Base-by-base conservation (phyloP, 2,888 invertebrate genomes). In the Sceliomorpha sp. region DNA sequence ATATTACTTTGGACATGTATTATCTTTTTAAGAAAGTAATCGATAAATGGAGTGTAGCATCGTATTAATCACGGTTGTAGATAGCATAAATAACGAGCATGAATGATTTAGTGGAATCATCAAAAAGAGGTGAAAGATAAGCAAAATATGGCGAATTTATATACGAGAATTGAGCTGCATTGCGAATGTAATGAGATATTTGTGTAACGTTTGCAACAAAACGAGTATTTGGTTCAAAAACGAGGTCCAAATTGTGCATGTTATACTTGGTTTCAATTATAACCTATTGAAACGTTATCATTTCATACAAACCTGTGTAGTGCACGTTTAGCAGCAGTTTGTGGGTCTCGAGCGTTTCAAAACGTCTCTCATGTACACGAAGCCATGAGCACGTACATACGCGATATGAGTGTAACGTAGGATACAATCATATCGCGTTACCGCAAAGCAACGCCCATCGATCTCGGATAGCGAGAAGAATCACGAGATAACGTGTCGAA, bases 361-460 rank as follows among this genome's bases (percentile, higher is more conserved):
- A 69, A 58, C 53, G 51, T 56, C 29, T 69, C 51, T 32, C 56
- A 58, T 56, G 32, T 47, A 55, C 37, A 39, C 37, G 53, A 29
- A 40, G 26, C 29, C 13, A 29, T 45, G 56, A 45, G 15, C 39
- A 40, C 17, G 29, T 62, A 53, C 59, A 45, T 53, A 10, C 2
- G n/a, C n/a, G 63, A 58, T 63, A 63, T 37, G 50, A 69, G 63
- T 69, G 60, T 45, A 59, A 37, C 48, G 59, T 50, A 37, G 48
- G 53, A 59, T 66, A 80, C 79, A 84, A 79, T 79, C 79, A 79
- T 84, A 84, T 84, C 82, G 71, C 72, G 63, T 84, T 83, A 81
- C 83, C 67, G 56, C 74, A 76, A 80, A 80, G 79, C 79, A 73
- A 75, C 76, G 82, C 82, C 83, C 82, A 82, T 82, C 68, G 73